phyloP scores from a whole-genome alignment of 2,888 invertebrate species.

The Clusia tigrina region DNA sequence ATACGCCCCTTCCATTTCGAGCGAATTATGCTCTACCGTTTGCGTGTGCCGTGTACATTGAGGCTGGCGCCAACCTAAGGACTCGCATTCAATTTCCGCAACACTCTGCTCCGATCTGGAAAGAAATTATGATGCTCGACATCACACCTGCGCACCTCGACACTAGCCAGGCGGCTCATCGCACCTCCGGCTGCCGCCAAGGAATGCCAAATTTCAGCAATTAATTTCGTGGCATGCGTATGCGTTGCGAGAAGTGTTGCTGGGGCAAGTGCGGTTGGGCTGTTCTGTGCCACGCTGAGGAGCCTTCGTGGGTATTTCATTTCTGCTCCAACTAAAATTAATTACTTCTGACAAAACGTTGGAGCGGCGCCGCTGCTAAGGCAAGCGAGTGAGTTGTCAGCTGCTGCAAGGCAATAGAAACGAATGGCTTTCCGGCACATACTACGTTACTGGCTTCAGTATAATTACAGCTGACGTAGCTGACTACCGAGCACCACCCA shows the following conservation, averaged over 20 bases:
- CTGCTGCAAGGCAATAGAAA: neutral
- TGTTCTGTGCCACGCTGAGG: too few species aligned
- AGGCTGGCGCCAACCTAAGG: neutral
- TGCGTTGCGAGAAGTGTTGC: too few species aligned
- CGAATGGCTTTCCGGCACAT: neutral
- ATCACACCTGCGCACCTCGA: neutral
- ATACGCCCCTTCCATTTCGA: too few species aligned
- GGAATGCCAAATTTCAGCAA: neutral
- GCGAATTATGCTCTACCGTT: too few species aligned
- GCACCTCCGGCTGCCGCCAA: neutral
- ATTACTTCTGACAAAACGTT: neutral
- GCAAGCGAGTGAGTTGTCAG: neutral
- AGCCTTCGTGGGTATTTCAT: neutral
- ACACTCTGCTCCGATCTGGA: neutral
- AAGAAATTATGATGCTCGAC: neutral
- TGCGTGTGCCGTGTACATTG: too few species aligned
- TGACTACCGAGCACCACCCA: neutral
- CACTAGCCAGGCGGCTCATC: neutral
- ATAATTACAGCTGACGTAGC: neutral
- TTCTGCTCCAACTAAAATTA: conserved; percentile 1
- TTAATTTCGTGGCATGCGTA: neutral
- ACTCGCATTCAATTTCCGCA: neutral
- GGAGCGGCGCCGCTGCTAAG: neutral
- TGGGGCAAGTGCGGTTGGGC: too few species aligned
- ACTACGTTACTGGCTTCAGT: neutral